Conservation (phyloP, 2,113 vertebrate species). For the Pseudorectes ferrugineus region DNA sequence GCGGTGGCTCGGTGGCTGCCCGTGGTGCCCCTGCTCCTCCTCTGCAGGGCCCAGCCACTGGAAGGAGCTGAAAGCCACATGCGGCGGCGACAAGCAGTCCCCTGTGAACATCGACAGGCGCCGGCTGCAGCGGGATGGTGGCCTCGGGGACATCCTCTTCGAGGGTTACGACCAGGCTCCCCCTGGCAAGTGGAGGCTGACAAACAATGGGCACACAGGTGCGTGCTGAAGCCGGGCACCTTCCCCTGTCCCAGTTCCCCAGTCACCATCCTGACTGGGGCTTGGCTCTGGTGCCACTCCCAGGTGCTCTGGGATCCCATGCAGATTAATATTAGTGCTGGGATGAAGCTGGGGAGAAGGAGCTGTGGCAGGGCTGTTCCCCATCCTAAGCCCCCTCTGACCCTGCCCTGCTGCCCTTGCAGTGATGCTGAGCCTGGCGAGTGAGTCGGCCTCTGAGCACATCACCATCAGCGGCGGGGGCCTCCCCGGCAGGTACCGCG, state of each 20-base stretch:
- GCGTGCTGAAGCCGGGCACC: neutral
- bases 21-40: neutral
- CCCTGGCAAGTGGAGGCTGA: conserved; percentile 74
- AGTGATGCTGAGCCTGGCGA: conserved; percentile 66
- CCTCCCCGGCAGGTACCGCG: conserved; percentile 70
- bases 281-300: neutral
- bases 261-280: fast-evolving
- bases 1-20: neutral
- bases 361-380: neutral
- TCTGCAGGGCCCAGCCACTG: conserved; percentile 64
- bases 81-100: conserved; percentile 70
- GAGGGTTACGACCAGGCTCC: conserved; percentile 76
- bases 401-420: neutral
- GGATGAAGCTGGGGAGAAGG: neutral
- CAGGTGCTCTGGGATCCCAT: fast-evolving
- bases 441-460: conserved; percentile 4
- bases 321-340: neutral
- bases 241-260: fast-evolving
- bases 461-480: conserved; percentile 75
- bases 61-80: conserved; percentile 55
- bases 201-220: conserved; percentile 82
- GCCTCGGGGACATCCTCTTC: conserved; percentile 71
- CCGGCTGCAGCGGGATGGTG: conserved; percentile 46
- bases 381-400: neutral
- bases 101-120: conserved; percentile 78